Evolutionary conservation across 2,888 invertebrate genomes (phyloP), one percentile per base, ranked within the genome.

Genomic region (Ctenicera cuprea): DNA sequence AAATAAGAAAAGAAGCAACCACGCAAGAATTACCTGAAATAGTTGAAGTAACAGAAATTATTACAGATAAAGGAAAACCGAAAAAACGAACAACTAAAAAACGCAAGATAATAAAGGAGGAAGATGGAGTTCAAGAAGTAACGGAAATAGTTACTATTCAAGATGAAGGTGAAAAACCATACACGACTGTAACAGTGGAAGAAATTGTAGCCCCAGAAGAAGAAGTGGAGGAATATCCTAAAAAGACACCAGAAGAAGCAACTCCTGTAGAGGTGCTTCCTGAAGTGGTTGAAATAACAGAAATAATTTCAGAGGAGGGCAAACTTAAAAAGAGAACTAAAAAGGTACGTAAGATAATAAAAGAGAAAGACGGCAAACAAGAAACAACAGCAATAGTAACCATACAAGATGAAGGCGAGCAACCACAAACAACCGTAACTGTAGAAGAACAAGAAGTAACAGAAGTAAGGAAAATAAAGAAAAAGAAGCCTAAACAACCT

Each of bases 141-240:
- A 89, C 88, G 0, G 86, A 88, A 84, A 88, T 89, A 62, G 82
- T 86, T 62, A 88, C 88, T 30, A 83, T 88, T 43, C 86, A 86
- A 79, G 84, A 87, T 79, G 88, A 88, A 70, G 87, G 86, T 12
- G 82, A 85, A 67, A 82, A 87, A 71, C 89, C 89, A 0, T 80
- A 86, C 61, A 85, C 80, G 57, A 83, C 85, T 38, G 81, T 85
- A 41, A 77, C 76, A 1, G 81, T 83, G 7, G 75, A 82, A 77
- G 81, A 83, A 79, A 72, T 81, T 48, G 9, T 67, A 0, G 77
- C 80, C n/a, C 83, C 78, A 38, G 38, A 38, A 38, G 38, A 38
- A 11, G 12, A 38, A 38, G 11, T 38, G 7, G 12, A 38, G 7
- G 38, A 38, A 11, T 12, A 78, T 9, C 38, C 38, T 77, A 71